These are phyloP conservation scores for Parapristionchus giblindavisi DNA, from an alignment of 2,888 invertebrate species.

Conservation along the genomic window DNA sequence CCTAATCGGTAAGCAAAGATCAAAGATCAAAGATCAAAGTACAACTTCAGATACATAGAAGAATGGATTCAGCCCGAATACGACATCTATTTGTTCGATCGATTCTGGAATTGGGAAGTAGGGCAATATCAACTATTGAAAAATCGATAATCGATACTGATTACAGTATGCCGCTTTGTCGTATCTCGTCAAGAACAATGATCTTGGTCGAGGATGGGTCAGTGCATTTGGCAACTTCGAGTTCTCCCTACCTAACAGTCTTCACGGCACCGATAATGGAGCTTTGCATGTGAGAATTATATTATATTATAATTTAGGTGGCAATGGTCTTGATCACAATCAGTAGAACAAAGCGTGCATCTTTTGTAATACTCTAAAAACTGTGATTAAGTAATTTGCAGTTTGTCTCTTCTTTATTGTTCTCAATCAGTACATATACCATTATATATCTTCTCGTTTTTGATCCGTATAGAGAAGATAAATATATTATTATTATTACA, in stretches of 20 bases:
- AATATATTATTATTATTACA: too few relatives aligned
- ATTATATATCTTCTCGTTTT: too few relatives aligned
- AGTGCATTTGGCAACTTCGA: slow-evolving; percentile 4
- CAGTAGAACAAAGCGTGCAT: too few relatives aligned
- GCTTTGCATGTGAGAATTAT: too few relatives aligned
- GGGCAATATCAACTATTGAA: not conserved
- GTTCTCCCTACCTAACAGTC: not conserved
- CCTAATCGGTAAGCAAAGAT: slow-evolving; percentile 10
- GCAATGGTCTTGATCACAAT: too few relatives aligned
- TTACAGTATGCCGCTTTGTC: slow-evolving; percentile 17
- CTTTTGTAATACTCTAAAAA: too few relatives aligned
- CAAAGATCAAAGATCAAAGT: not conserved
- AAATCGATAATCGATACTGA: not conserved
- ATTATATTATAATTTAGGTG: too few relatives aligned
- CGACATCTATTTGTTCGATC: slow-evolving; percentile 22
- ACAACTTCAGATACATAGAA: slow-evolving; percentile 2
- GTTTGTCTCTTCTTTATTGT: too few relatives aligned
- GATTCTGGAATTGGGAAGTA: slow-evolving; percentile 17
- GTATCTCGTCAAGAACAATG: slow-evolving; percentile 28
- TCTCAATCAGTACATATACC: too few relatives aligned
- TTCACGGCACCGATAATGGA: slow-evolving; percentile 22
- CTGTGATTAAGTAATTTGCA: too few relatives aligned
- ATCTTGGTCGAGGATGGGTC: slow-evolving; percentile 1
- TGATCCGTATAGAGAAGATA: too few relatives aligned
- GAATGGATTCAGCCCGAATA: not conserved